Percentiles rank a stretch among this genome's conserved stretches.
These are phyloP conservation scores for Oncopeltus fasciatus DNA, from an alignment of 1,140 invertebrate genomes.

Conservation along the genomic window DNA sequence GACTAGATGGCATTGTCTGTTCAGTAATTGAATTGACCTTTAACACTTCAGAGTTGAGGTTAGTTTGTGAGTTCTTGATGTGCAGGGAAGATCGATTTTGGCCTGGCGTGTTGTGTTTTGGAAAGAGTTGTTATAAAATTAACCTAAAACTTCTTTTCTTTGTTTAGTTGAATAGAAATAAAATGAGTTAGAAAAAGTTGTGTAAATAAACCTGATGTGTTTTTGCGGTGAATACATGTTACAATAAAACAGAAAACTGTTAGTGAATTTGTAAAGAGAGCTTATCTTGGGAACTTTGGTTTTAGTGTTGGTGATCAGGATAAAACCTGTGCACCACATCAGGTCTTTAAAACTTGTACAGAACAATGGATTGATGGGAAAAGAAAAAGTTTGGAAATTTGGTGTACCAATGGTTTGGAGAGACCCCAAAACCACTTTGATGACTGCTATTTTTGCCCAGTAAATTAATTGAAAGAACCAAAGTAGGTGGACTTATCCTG, in stretches of 20 bases:
- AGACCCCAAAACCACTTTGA: constrained; percentile 14
- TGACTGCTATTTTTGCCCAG: constrained; percentile 14
- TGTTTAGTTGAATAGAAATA: not conserved
- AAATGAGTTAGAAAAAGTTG: not conserved
- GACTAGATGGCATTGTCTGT: not conserved
- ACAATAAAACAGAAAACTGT: not conserved
- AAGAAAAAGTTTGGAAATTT: constrained; percentile 1
- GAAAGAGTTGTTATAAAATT: not conserved
- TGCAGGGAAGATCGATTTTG: not conserved
- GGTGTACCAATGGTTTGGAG: constrained; percentile 13
- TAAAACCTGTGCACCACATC: constrained; percentile 19
- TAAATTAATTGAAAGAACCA: not conserved
- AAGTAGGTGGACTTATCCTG: not conserved
- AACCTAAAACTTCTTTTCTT: not conserved
- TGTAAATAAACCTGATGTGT: not conserved
- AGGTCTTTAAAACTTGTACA: constrained; percentile 3
- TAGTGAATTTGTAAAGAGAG: not conserved
- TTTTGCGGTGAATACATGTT: constrained; percentile 7
- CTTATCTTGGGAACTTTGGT: constrained; percentile 18
- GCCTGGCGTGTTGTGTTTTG: not conserved
- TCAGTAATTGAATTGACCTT: not conserved
- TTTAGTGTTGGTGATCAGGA: constrained; percentile 25
- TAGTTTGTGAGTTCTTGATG: not conserved
- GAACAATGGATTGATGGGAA: constrained; percentile 17
- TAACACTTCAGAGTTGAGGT: not conserved